Evolutionary conservation across 2,797 vertebrate genomes (phyloP).

Genomic region (Heliangelus exortis): DNA sequence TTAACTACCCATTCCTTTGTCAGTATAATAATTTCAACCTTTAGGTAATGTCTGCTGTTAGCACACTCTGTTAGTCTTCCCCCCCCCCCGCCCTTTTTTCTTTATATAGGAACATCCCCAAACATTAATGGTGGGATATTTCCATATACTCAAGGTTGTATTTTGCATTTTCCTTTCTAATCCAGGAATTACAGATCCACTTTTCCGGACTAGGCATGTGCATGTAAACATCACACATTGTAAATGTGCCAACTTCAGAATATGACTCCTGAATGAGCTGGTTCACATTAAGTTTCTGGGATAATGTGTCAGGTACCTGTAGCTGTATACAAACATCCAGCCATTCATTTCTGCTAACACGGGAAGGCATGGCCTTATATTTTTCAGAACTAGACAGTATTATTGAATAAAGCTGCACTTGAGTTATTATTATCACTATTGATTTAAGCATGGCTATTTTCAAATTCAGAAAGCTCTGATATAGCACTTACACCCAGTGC

Average conservation of each 20-base stretch:
- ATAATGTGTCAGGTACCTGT: not conserved
- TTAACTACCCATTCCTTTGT: conserved; percentile 24
- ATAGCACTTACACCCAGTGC: not conserved
- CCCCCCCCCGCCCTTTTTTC: not conserved
- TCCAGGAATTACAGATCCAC: not conserved
- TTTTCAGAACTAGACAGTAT: not conserved
- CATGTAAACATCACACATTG: not conserved
- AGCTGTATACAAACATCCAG: not conserved
- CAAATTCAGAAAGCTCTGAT: not conserved
- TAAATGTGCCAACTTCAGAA: not conserved
- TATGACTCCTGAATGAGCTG: not conserved
- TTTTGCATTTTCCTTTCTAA: not conserved
- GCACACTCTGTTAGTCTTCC: not conserved
- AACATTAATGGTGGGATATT: not conserved
- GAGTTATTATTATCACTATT: not conserved
- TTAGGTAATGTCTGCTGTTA: conserved; percentile 16
- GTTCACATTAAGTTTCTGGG: not conserved
- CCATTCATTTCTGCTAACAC: not conserved
- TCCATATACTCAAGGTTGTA: not conserved
- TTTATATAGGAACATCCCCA: not conserved
- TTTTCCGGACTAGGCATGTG: not conserved
- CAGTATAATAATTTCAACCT: conserved; percentile 42
- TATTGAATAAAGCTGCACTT: not conserved
- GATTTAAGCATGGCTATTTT: conserved; percentile 14
- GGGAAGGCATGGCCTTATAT: not conserved